Percentiles rank a stretch among this genome's conserved stretches.
Conservation (phyloP, 2,888 invertebrate species). For the Caenorhabditis sp. region DNA sequence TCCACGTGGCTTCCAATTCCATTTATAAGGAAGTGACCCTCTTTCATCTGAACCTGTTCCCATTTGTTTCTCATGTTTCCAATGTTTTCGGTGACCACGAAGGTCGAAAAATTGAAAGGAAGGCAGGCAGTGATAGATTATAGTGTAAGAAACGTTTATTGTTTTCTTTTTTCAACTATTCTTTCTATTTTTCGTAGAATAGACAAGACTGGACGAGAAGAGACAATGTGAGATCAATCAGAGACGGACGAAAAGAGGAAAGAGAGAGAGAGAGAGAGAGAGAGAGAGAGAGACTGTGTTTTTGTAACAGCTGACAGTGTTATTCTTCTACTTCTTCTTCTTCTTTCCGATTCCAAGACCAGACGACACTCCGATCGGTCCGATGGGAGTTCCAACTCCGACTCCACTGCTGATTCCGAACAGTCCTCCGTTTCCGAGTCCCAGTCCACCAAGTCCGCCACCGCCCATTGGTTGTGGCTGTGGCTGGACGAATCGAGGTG, state of each 20-base stretch:
- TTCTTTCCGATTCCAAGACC: conserved; percentile 71
- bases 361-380: conserved; percentile 67
- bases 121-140: not conserved
- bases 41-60: conserved; percentile 8
- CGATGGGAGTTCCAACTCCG: conserved; percentile 69
- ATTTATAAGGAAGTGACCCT: not conserved
- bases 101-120: conserved; percentile 5
- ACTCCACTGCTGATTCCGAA: conserved; percentile 71
- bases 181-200: conserved; percentile 4
- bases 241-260: not conserved
- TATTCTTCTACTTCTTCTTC: too few species aligned
- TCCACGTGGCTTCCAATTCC: conserved; percentile 1
- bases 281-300: too few species aligned
- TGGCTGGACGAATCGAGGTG: conserved; percentile 28
- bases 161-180: conserved; percentile 20
- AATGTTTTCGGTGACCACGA: not conserved
- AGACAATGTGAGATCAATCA: conserved; percentile 47
- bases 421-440: conserved; percentile 64
- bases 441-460: conserved; percentile 66
- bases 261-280: too few species aligned
- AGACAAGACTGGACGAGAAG: conserved; percentile 6
- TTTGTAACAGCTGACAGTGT: conserved; percentile 3
- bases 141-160: conserved; percentile 17
- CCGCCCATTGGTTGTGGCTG: conserved; percentile 33
- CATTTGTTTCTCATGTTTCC: too few species aligned